A percentile compares a stretch with the other conserved stretches of the same genome.
Conservation (phyloP, 2,113 vertebrate species). For the Nerophis lumbriciformis region DNA sequence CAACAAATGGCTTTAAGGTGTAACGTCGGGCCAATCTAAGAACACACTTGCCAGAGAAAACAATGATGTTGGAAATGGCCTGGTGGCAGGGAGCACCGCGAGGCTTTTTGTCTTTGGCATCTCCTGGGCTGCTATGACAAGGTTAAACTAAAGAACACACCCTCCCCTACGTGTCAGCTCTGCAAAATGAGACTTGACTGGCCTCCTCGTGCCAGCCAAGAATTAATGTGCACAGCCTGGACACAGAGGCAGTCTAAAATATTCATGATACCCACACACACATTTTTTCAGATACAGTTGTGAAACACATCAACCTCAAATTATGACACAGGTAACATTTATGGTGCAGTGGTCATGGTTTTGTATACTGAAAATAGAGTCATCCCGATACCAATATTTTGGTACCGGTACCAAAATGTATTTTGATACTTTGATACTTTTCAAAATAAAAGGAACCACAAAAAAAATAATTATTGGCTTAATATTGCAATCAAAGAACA, state of each 20-base stretch:
- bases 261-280: constrained; percentile 23
- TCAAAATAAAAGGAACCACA: no score
- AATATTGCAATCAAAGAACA: no score
- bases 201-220: constrained; percentile 29
- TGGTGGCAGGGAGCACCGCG: constrained; percentile 34
- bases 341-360: not conserved
- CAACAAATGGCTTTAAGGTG: constrained; percentile 25
- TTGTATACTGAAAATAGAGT: not conserved
- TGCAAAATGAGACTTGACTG: constrained; percentile 53
- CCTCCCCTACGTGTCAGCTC: constrained; percentile 42
- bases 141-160: constrained; percentile 63
- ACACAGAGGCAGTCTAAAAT: constrained; percentile 28
- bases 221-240: constrained; percentile 51
- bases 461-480: not conserved
- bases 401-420: no score
- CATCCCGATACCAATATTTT: no score
- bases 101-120: constrained; percentile 50
- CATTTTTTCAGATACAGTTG: not conserved
- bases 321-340: not conserved
- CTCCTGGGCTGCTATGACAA: constrained; percentile 57
- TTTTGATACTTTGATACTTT: no score
- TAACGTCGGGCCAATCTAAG: constrained; percentile 38
- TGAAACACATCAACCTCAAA: constrained; percentile 6
- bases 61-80: constrained; percentile 38
- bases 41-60: constrained; percentile 43